Evolutionary conservation across 2,888 invertebrate genomes (phyloP), one percentile per base, ranked within the genome.

Genomic region (Rhagonycha fulva): DNA sequence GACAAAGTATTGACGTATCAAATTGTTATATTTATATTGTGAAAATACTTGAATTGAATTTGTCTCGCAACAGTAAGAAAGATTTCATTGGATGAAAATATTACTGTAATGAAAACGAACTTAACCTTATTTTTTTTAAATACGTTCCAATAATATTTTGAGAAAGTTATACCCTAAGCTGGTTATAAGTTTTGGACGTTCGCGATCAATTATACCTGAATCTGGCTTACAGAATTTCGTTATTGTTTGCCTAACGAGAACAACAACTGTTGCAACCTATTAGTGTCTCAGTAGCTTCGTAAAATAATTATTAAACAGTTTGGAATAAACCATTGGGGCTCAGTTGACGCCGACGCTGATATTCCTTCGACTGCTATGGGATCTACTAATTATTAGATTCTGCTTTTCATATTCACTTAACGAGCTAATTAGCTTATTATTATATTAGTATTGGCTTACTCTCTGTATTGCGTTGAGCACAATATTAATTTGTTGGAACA

Each of bases 381-480:
- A 76, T 78, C 73, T 69, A 75, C 79, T 82, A 80, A 82, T 83
- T 82, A 81, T 82, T 82, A 77, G 78, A 81, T 81, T 81, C 78
- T 74, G 79, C 80, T 80, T 81, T 80, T 81, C 81, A 82, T 81
- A 83, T 83, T 81, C 82, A 81, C 80, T 77, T 82, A 82, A 82
- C 82, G 81, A 82, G 79, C 79, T 82, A 82, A 83, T 82, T 82
- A 83, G 81, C 80, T 81, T 78, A 77, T 75, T 72, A 80, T 77
- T 79, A 80, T 80, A 81, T 82, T 79, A 80, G 80, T 80, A 82
- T 82, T 80, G 81, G 82, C 81, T 82, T 81, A 82, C 81, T 81
- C 81, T 81, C n/a, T 32, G 12, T 32, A n/a, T 32, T 47, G 47
- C 47, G 47, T n/a, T 47, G 47, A 47, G 4, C n/a, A n/a, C n/a